phyloP scores from a whole-genome alignment of 2,888 invertebrate genomes.

The Norana najaformis region DNA sequence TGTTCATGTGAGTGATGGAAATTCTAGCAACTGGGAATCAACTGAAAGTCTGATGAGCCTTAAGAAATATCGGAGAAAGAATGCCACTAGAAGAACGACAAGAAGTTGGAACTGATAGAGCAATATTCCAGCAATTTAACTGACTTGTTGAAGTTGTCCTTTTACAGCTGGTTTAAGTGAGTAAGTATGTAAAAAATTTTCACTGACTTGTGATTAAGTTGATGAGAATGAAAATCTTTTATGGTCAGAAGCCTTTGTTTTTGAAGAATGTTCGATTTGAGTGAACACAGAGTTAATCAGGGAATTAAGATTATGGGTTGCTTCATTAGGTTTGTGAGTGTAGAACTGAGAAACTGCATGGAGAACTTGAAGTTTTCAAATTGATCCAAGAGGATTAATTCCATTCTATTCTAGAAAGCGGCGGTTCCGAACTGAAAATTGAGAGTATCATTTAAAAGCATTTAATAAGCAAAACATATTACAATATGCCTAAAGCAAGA shows the following conservation, averaged over 20 bases:
- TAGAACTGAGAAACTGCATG: neutral
- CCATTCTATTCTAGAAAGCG: too few relatives aligned
- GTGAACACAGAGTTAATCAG: neutral
- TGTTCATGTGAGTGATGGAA: neutral
- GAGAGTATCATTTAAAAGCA: neutral
- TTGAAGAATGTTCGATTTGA: neutral
- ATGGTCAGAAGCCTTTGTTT: neutral
- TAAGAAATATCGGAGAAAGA: neutral
- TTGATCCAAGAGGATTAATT: too few relatives aligned
- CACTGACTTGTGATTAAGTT: neutral
- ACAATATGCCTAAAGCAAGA: neutral
- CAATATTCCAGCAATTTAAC: neutral
- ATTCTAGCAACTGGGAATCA: neutral
- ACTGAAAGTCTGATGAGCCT: neutral
- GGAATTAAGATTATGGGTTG: neutral
- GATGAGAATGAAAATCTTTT: neutral
- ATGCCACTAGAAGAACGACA: neutral
- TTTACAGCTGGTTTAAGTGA: neutral
- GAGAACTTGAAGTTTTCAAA: neutral
- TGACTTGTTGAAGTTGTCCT: neutral
- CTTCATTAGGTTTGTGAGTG: neutral
- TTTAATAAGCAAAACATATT: neutral
- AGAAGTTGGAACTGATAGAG: neutral
- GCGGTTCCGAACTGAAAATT: neutral
- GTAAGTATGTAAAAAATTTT: neutral